These are phyloP conservation scores for Oscheius sp. DNA, from an alignment of 2,888 invertebrate genomes.

Conservation along the genomic window DNA sequence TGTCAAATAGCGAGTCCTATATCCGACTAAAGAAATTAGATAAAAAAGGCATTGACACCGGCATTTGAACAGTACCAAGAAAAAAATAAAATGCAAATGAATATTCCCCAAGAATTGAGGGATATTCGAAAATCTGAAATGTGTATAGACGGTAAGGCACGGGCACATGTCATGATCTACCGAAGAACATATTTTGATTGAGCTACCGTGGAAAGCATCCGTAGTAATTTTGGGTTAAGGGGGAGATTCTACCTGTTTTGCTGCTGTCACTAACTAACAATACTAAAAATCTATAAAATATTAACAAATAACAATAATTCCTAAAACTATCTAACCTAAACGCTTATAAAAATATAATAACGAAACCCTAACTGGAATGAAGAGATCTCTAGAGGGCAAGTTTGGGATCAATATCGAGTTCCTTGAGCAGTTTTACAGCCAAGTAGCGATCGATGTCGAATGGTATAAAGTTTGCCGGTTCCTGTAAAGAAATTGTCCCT, in stretches of 20 bases:
- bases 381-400: constrained; percentile 37
- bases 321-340: constrained; percentile 5
- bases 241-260: constrained; percentile 24
- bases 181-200: constrained; percentile 10
- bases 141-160: constrained; percentile 20
- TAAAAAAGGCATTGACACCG: constrained; percentile 27
- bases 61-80: constrained; percentile 30
- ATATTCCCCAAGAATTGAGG: not conserved
- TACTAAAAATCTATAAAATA: constrained; percentile 1
- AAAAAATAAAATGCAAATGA: constrained; percentile 4
- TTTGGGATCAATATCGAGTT: constrained; percentile 46
- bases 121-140: not conserved
- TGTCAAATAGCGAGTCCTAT: not conserved
- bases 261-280: constrained; percentile 20
- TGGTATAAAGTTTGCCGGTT: constrained; percentile 34
- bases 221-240: constrained; percentile 7
- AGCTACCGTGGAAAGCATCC: constrained; percentile 35
- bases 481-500: constrained; percentile 9
- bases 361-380: not conserved
- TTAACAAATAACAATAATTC: constrained; percentile 10
- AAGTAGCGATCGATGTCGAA: constrained; percentile 47
- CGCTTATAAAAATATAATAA: not conserved
- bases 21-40: too few species aligned
- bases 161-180: constrained; percentile 20
- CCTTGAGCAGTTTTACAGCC: constrained; percentile 43